Evolutionary conservation across 2,113 vertebrate genomes (phyloP), one percentile per base, ranked within the genome.

Genomic region (Calonectris borealis): DNA sequence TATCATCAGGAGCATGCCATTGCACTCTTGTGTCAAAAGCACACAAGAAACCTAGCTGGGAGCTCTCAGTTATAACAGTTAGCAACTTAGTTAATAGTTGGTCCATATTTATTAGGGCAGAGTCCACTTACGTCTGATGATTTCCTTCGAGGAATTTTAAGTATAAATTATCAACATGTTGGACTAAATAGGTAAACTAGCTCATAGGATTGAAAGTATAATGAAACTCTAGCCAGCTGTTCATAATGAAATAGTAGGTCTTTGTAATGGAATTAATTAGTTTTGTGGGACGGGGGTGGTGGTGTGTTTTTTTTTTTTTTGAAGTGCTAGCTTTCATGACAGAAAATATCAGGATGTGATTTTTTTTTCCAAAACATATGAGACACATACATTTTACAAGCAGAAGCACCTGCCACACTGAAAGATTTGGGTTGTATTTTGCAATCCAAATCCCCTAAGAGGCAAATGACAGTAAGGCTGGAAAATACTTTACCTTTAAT

Each of bases 401-500:
- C 31, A 88, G 60, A 83, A 95, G 36, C 22, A 83, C 85, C 71
- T 82, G 54, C 76, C 85, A 19, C 22, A 38, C 49, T 82, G 71
- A 84, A 96, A 88, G 27, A 91, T 90, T 82, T 70, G 27, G 7
- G 14, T 90, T 82, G 49, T 62, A 34, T 96, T 95, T 86, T 95
- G 69, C 55, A 95, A 62, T 88, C 55, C 82, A 91, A 68, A 83
- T 86, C 29, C 19, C 36, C 46, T 71, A 42, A 57, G 20, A 64
- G 13, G 25, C 7, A 9, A 86, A 80, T 88, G 54, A 83, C 62
- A 80, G 38, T 48, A 77, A 93, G 54, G 54, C 44, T 92, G 48
- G 58, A 92, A 93, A 96, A 91, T 49, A 38, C 58, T 75, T 88
- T 71, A 89, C 71, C 25, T 91, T 92, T 95, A 73, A 87, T 93